phyloP scores from a whole-genome alignment of 1,140 invertebrate genomes.

The Plectus sambesii region DNA sequence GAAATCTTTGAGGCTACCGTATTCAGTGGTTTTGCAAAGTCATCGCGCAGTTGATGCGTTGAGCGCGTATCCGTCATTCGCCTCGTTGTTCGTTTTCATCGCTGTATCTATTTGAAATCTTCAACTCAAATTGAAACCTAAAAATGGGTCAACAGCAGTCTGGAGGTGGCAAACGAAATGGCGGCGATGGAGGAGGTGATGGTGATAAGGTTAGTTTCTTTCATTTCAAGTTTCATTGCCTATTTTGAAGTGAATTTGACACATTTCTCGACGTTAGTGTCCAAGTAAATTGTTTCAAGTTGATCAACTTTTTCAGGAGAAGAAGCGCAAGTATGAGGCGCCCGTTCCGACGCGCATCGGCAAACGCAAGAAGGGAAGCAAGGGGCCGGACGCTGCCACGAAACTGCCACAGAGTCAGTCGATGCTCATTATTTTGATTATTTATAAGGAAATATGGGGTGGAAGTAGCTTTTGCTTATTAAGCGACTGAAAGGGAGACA shows the following conservation, averaged over 20 bases:
- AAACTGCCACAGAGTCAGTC: slow-evolving; percentile 74
- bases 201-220: slow-evolving; percentile 31
- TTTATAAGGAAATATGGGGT: background rate
- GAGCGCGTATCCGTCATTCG: too few relatives aligned
- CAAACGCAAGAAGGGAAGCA: slow-evolving; percentile 89
- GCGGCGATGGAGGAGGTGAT: slow-evolving; percentile 33
- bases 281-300: background rate
- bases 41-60: too few relatives aligned
- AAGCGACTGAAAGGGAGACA: too few relatives aligned
- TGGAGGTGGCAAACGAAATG: slow-evolving; percentile 11
- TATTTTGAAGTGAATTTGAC: too few relatives aligned
- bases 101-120: too few relatives aligned
- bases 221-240: slow-evolving; percentile 6
- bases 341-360: slow-evolving; percentile 94
- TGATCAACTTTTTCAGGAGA: slow-evolving; percentile 56
- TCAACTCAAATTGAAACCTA: too few relatives aligned
- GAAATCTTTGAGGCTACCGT: too few relatives aligned
- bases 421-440: background rate
- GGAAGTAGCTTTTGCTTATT: slow-evolving; percentile 3
- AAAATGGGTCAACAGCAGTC: slow-evolving; percentile 38
- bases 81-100: too few relatives aligned
- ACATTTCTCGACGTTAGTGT: too few relatives aligned
- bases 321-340: slow-evolving; percentile 98
- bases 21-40: too few relatives aligned
- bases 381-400: slow-evolving; percentile 93